Conservation (phyloP, 1,140 invertebrate genomes). For the Polypedilum vanderplanki region DNA sequence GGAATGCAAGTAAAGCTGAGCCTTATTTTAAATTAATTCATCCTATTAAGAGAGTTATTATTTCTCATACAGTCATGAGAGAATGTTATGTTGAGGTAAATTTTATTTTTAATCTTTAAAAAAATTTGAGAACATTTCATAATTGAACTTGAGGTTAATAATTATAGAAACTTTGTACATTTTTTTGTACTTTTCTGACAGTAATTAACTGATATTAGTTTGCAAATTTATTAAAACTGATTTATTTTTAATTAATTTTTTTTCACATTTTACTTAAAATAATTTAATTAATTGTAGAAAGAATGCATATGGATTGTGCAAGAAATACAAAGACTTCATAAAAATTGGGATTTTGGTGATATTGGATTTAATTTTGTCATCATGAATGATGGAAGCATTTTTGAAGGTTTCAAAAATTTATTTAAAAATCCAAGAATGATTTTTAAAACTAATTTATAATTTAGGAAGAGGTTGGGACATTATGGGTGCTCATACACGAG, state of each 20-base stretch:
- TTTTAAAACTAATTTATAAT: neutral
- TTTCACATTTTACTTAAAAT: too few relatives aligned
- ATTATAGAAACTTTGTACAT: too few relatives aligned
- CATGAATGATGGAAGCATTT: slow-evolving; percentile 62
- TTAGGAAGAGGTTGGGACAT: slow-evolving; percentile 53
- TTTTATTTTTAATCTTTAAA: neutral
- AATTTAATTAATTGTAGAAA: neutral
- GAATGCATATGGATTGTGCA: slow-evolving; percentile 40
- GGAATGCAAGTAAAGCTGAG: slow-evolving; percentile 47
- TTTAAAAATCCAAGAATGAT: neutral
- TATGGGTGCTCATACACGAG: slow-evolving; percentile 53
- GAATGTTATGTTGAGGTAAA: slow-evolving; percentile 45
- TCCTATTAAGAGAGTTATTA: slow-evolving; percentile 49
- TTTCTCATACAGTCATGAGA: slow-evolving; percentile 49
- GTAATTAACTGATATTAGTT: too few relatives aligned
- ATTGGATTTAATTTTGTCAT: slow-evolving; percentile 59
- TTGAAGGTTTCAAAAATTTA: slow-evolving; percentile 47
- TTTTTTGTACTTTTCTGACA: too few relatives aligned
- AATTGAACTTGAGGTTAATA: neutral
- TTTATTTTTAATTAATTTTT: too few relatives aligned
- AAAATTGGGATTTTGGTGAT: slow-evolving; percentile 47
- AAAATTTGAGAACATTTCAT: slow-evolving; percentile 1
- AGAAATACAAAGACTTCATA: slow-evolving; percentile 53
- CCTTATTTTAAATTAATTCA: too few relatives aligned
- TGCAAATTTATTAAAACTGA: too few relatives aligned